Conservation (phyloP, 2,797 vertebrate genomes). For the Leuciscus waleckii region DNA sequence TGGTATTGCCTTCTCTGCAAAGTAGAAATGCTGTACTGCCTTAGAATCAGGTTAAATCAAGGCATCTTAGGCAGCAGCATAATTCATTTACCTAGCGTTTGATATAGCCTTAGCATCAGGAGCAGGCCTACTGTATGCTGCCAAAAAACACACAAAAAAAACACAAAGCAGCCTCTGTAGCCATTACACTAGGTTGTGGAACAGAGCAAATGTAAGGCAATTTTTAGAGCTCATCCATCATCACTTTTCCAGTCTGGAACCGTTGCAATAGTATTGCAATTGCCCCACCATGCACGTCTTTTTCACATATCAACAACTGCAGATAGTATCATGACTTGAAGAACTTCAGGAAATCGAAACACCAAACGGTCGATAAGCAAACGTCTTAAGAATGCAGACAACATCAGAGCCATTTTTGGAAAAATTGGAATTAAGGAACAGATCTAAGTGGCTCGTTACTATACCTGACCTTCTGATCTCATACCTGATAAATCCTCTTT, state of each 20-base stretch:
- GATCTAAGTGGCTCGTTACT: conserved; percentile 55
- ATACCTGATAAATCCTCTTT: conserved; percentile 89
- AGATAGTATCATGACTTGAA: conserved; percentile 73
- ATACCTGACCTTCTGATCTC: conserved; percentile 77
- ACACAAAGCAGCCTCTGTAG: background rate
- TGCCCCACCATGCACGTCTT: conserved; percentile 72
- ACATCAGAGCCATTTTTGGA: conserved; percentile 61
- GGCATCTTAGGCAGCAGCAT: background rate
- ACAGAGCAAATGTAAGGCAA: conserved; percentile 31
- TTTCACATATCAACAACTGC: conserved; percentile 67
- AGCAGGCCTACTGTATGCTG: background rate
- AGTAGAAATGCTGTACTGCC: background rate
- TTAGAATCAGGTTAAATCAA: conserved; percentile 9
- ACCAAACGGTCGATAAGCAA: conserved; percentile 64
- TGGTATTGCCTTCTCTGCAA: background rate
- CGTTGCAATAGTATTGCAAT: conserved; percentile 65
- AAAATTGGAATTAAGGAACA: conserved; percentile 64
- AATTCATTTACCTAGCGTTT: conserved; percentile 4
- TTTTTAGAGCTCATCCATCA: conserved; percentile 36
- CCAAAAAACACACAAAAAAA: background rate
- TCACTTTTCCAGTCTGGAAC: conserved; percentile 63
- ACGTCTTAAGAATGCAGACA: conserved; percentile 66
- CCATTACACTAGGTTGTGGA: conserved; percentile 26
- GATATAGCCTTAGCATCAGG: background rate
- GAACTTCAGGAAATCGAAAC: conserved; percentile 68